A percentile compares a stretch with the other conserved stretches of the same genome.
These are phyloP conservation scores for Lepus timidus DNA, from an alignment of 2,113 vertebrate genomes.

Conservation along the genomic window DNA sequence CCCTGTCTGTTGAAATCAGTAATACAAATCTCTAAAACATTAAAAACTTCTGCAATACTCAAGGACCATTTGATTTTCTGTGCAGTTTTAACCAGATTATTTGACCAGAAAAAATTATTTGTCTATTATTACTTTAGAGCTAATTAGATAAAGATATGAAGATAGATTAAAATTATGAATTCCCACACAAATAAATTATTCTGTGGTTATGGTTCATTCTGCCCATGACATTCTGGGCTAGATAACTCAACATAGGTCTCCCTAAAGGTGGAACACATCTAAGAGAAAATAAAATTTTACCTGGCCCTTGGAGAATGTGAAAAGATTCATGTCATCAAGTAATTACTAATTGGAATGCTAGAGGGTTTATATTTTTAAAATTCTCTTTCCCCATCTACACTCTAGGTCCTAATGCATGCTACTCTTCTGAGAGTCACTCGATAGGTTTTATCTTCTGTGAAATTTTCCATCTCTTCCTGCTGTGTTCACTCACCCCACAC, in stretches of 20 bases:
- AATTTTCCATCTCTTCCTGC: not conserved
- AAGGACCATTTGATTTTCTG: not conserved
- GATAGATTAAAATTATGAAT: not conserved
- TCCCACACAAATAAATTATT: not conserved
- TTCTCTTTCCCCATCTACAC: accelerated
- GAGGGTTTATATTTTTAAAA: not conserved
- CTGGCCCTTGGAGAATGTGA: not conserved
- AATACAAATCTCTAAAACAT: not conserved
- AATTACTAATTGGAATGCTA: not conserved
- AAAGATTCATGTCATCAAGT: not conserved
- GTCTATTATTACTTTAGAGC: not conserved
- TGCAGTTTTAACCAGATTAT: not conserved
- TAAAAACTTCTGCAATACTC: not conserved
- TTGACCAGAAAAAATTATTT: constrained; percentile 16
- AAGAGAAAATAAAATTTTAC: not conserved
- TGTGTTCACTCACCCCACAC: not conserved
- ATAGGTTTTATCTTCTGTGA: not conserved
- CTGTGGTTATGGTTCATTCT: not conserved
- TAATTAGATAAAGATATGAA: not conserved
- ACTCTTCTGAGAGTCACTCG: not conserved
- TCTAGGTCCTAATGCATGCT: not conserved
- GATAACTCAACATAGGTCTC: not conserved
- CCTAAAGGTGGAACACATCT: not conserved
- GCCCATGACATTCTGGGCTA: not conserved
- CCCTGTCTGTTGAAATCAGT: not conserved